phyloP scores from a whole-genome alignment of 2,797 vertebrate species.

The Thamnophis elegans region DNA sequence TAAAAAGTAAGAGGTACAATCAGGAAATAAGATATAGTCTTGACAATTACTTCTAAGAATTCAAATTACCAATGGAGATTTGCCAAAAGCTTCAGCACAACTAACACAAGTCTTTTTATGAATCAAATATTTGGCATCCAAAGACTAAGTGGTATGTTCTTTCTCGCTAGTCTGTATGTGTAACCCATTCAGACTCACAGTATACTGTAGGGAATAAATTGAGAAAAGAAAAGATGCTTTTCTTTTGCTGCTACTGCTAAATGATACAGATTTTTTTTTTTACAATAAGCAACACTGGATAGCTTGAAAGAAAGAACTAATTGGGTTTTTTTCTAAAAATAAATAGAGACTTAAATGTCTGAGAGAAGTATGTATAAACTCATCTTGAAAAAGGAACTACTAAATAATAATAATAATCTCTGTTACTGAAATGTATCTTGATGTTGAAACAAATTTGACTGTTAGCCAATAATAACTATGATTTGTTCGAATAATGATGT shows the following conservation, averaged over 20 bases:
- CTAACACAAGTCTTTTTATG: neutral
- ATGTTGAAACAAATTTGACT: neutral
- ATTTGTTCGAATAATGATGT: constrained; percentile 4
- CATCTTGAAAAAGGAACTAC: neutral
- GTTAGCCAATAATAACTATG: neutral
- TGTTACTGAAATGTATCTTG: constrained; percentile 3
- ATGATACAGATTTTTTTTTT: neutral
- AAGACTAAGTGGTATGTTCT: neutral
- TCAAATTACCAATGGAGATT: neutral
- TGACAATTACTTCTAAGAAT: neutral
- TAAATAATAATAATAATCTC: neutral
- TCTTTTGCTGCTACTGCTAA: neutral
- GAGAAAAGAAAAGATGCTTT: no score
- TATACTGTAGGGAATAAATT: neutral
- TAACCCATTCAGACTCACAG: neutral
- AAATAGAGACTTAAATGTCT: constrained; percentile 14
- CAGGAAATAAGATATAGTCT: neutral
- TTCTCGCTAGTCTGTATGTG: neutral
- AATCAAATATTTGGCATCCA: neutral
- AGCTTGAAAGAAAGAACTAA: constrained; percentile 9
- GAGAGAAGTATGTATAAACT: constrained; percentile 18
- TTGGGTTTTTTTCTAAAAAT: constrained; percentile 12
- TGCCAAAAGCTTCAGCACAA: neutral
- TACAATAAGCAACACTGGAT: neutral
- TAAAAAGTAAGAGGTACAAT: neutral